Evolutionary conservation across 2,888 invertebrate species (phyloP).

Genomic region (Dasysyrphus albostriatus): DNA sequence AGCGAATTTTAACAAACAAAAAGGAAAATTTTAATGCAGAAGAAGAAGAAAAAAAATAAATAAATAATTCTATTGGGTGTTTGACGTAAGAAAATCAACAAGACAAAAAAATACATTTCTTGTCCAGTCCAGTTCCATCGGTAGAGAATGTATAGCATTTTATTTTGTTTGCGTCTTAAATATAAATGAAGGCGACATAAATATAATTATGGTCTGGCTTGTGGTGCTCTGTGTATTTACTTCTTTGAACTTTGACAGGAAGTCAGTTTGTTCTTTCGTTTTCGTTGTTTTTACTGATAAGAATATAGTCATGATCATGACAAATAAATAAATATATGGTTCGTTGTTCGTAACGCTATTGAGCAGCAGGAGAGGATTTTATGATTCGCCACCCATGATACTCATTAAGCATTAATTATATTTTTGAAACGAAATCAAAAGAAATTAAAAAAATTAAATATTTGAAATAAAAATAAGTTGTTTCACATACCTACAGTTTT

Average conservation of each 20-base stretch:
- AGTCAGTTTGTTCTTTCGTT: constrained; percentile 74
- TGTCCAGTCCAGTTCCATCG: constrained; percentile 2
- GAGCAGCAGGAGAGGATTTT: neutral
- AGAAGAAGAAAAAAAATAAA: constrained; percentile 15
- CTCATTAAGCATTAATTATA: no score
- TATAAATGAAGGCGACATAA: constrained; percentile 33
- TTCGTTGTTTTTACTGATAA: constrained; percentile 70
- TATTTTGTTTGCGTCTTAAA: constrained; percentile 4
- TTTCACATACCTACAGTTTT: no score
- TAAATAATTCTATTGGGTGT: neutral
- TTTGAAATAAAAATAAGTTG: no score
- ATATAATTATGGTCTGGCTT: constrained; percentile 38
- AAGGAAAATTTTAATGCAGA: constrained; percentile 34
- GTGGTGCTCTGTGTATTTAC: constrained; percentile 43
- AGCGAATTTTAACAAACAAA: constrained; percentile 14
- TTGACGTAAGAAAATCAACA: constrained; percentile 55
- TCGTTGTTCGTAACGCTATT: constrained; percentile 64
- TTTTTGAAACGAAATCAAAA: no score
- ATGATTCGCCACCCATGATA: neutral
- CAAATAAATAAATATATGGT: constrained; percentile 61
- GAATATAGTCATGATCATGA: constrained; percentile 60
- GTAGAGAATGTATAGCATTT: constrained; percentile 5
- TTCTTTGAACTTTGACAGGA: constrained; percentile 77
- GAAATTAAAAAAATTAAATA: no score
- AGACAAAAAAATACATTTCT: constrained; percentile 28